These are phyloP conservation scores for Ophion slaviceki DNA, from an alignment of 2,888 invertebrate species.

Conservation along the genomic window DNA sequence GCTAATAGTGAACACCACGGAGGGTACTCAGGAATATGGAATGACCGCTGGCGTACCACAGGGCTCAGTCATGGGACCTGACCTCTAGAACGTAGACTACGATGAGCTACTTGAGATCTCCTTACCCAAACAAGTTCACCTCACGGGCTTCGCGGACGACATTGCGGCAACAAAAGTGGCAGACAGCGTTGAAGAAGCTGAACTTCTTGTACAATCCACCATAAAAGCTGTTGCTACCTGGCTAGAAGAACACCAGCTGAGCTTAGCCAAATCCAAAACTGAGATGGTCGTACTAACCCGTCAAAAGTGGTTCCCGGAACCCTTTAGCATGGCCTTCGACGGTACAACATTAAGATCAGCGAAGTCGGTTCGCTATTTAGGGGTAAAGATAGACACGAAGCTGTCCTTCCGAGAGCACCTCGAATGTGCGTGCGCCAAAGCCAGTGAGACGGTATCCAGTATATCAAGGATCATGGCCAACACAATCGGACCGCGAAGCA, in stretches of 20 bases:
- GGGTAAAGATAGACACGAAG: slow-evolving; percentile 10
- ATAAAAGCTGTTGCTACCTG: neutral
- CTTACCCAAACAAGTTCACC: neutral
- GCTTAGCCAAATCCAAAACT: slow-evolving; percentile 33
- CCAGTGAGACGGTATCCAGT: slow-evolving; percentile 16
- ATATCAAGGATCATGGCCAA: slow-evolving; percentile 1
- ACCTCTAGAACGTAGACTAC: slow-evolving; percentile 63
- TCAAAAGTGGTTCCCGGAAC: slow-evolving; percentile 43
- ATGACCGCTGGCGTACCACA: slow-evolving; percentile 60
- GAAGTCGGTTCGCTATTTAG: neutral
- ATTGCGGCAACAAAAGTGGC: slow-evolving; percentile 42
- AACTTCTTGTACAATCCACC: neutral
- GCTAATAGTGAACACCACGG: slow-evolving; percentile 51
- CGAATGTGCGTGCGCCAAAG: slow-evolving; percentile 2
- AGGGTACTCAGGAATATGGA: slow-evolving; percentile 36
- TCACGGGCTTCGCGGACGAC: slow-evolving; percentile 48
- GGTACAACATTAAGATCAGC: neutral
- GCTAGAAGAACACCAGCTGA: slow-evolving; percentile 17
- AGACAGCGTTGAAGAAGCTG: slow-evolving; percentile 27
- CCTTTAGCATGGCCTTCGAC: slow-evolving; percentile 23
- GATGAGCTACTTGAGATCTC: slow-evolving; percentile 43
- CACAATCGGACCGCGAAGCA: neutral
- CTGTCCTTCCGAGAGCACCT: slow-evolving; percentile 35
- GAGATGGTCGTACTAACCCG: slow-evolving; percentile 39
- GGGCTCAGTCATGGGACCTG: slow-evolving; percentile 61